These are phyloP conservation scores for Oegoconia quadripuncta DNA, from an alignment of 2,888 invertebrate species.

Conservation along the genomic window DNA sequence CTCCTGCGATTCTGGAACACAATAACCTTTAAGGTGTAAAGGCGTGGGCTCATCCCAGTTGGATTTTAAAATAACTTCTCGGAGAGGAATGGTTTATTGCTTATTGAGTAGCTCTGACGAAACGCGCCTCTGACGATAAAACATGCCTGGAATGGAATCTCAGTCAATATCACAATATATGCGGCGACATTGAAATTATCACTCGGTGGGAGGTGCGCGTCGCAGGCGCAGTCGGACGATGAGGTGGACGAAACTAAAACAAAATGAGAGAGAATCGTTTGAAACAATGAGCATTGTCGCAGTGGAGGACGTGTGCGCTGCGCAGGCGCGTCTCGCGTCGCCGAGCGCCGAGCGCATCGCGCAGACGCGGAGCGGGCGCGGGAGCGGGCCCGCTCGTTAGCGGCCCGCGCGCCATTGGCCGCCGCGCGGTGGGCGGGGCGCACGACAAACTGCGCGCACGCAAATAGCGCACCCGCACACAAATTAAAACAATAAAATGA, in stretches of 20 bases:
- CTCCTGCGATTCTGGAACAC: constrained; percentile 67
- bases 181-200: constrained; percentile 75
- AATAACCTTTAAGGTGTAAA: constrained; percentile 78
- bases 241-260: constrained; percentile 60
- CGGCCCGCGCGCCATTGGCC: constrained; percentile 59
- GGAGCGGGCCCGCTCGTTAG: constrained; percentile 50
- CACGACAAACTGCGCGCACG: constrained; percentile 75
- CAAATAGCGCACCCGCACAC: constrained; percentile 77
- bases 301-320: constrained; percentile 40
- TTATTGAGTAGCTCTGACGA: constrained; percentile 76
- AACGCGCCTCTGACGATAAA: constrained; percentile 69
- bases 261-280: constrained; percentile 70
- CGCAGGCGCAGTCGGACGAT: constrained; percentile 31
- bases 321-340: constrained; percentile 41
- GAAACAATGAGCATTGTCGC: constrained; percentile 76
- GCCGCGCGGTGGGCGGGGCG: constrained; percentile 60
- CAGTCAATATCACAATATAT: constrained; percentile 73
- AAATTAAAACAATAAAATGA: constrained; percentile 79
- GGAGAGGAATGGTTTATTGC: constrained; percentile 77
- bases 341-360: constrained; percentile 38
- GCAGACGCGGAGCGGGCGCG: constrained; percentile 55
- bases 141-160: constrained; percentile 69
- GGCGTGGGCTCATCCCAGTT: constrained; percentile 63
- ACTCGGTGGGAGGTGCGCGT: constrained; percentile 69
- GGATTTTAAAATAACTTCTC: constrained; percentile 73